Evolutionary conservation across 23 tunicate genomes (phyloP).

Genomic region (Diplosoma virens): DNA sequence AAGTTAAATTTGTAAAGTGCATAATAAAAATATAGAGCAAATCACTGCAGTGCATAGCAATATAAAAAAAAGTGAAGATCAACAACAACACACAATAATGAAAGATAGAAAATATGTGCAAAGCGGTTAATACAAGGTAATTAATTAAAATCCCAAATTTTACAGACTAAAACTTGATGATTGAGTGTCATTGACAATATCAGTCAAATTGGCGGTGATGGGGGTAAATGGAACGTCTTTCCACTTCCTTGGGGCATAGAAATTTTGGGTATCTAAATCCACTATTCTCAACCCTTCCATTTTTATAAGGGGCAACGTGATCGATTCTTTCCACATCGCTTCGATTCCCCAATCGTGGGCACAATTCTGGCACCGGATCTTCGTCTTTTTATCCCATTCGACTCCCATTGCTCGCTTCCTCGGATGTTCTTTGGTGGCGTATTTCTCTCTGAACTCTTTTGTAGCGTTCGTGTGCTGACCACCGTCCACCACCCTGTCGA

Average conservation of each 20-base stretch:
- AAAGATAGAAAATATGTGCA: no score
- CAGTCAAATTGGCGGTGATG: background rate
- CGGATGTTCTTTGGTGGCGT: conserved; percentile 7
- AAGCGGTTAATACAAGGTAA: no score
- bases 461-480: background rate
- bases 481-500: background rate
- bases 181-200: background rate
- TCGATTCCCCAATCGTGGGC: conserved; percentile 55
- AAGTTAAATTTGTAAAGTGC: no score
- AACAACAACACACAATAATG: no score
- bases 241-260: conserved; percentile 21
- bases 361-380: conserved; percentile 29
- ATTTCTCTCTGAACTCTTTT: conserved; percentile 18
- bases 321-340: conserved; percentile 26
- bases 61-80: no score
- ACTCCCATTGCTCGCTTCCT: background rate
- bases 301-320: conserved; percentile 28
- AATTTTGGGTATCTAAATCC: background rate
- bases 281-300: conserved; percentile 41
- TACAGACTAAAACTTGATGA: no score
- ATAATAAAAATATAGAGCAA: no score
- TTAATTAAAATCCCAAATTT: no score
- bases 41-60: no score
- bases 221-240: conserved; percentile 8
- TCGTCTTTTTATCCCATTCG: conserved; percentile 32